A percentile compares a stretch with the other conserved stretches of the same genome.
Conservation (phyloP, 2,113 vertebrate genomes). For the Dipodomys spectabilis region DNA sequence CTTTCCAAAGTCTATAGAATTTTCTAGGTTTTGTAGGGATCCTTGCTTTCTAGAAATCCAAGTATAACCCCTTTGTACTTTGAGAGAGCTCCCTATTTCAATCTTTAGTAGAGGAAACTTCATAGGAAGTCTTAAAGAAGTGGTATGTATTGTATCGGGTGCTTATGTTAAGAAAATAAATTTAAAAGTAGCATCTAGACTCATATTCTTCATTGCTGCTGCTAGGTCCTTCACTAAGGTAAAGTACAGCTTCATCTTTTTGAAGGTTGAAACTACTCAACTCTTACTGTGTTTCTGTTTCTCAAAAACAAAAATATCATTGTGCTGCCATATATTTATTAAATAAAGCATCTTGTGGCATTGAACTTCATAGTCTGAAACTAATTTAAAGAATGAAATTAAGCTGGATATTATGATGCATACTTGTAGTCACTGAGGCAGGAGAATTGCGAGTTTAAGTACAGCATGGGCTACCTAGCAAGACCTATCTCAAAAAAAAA, state of each 20-base stretch:
- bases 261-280: not conserved
- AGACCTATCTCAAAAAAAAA: not conserved
- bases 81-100: not conserved
- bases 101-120: not conserved
- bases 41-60: not conserved
- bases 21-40: not conserved
- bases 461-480: not conserved
- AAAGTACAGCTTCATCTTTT: not conserved
- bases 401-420: not conserved
- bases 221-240: not conserved
- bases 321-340: not conserved
- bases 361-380: not conserved
- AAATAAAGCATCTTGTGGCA: not conserved
- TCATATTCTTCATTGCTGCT: constrained; percentile 10
- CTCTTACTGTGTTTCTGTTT: not conserved
- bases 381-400: not conserved
- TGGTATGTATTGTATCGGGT: not conserved
- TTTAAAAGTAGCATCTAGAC: not conserved
- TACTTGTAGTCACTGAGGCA: too few relatives aligned
- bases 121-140: not conserved
- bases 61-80: not conserved
- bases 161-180: constrained; percentile 9
- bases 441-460: not conserved
- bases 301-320: not conserved
- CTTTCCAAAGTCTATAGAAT: not conserved